Base-by-base conservation (phyloP, 2,113 vertebrate species). In the Haliaeetus leucogaster region DNA sequence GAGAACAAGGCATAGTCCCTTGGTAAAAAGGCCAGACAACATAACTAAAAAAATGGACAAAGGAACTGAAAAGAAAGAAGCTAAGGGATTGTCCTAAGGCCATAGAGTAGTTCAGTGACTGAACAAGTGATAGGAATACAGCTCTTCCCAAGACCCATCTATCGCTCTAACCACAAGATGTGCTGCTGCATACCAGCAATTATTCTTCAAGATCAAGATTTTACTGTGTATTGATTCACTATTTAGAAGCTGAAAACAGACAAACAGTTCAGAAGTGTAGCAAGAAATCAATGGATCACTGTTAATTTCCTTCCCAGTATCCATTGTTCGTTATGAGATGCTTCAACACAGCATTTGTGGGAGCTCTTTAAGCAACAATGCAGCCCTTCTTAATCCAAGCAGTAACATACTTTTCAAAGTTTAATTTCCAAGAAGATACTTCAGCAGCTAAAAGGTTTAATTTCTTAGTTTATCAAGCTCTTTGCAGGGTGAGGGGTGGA, bases 301-400 rank as follows among this genome's bases (percentile, higher is more conserved):
- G 95, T 97, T 91, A 52, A 65, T 80, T 93, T 95, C 80, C 36
- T 88, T 62, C 38, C 67, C 74, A 94, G 83, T 82, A 76, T 63
- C 84, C 86, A 82, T 83, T 97, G 93, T 94, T 93, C 10, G 7
- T 76, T 70, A 29, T 47, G 78, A 97, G 89, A 82, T 67, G 42
- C 78, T 59, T 94, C 95, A 86, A 82, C 73, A 72, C n/a, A 86
- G 89, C 71, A 73, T 94, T 88, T 88, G 52, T 50, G 20, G 68
- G 67, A 94, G 58, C 52, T 91, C 93, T 94, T 42, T 68, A 86
- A 62, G 45, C 63, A 89, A 95, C 89, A 97, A 67, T 61, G 72
- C 74, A 91, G 48, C 65, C 59, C 83, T 97, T 97, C 87, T 95
- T 96, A 91, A 92, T 43, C 76, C 53, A 76, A 90, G 72, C 26